These are phyloP conservation scores for Cathartes aura DNA, from an alignment of 2,113 vertebrate genomes.

Conservation along the genomic window DNA sequence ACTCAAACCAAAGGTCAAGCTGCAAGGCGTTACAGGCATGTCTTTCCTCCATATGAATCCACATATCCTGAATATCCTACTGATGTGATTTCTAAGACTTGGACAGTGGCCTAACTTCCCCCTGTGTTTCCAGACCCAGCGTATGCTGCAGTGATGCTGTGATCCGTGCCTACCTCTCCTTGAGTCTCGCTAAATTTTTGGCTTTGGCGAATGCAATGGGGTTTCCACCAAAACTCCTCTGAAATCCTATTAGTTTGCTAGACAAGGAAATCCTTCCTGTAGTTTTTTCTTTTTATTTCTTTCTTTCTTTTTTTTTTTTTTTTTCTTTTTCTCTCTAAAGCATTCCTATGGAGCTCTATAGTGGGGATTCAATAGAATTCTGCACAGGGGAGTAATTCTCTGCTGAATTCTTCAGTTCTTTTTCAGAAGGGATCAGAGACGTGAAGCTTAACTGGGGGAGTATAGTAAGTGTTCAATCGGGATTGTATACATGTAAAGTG, in stretches of 20 bases:
- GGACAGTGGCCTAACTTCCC: background rate
- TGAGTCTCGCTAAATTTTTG: background rate
- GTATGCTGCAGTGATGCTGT: background rate
- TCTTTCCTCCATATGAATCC: background rate
- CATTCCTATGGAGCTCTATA: background rate
- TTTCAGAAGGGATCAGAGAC: conserved; percentile 10
- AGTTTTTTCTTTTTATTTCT: fast-evolving
- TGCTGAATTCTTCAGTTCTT: background rate
- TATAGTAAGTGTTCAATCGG: background rate
- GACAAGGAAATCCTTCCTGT: background rate
- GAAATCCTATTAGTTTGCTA: background rate
- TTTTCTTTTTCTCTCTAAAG: background rate
- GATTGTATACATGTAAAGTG: background rate
- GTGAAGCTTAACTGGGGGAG: background rate
- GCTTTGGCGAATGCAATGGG: background rate
- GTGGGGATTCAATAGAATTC: background rate
- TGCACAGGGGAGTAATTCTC: background rate
- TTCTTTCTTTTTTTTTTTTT: fast-evolving
- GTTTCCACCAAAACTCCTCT: background rate
- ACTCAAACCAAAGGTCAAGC: conserved; percentile 5
- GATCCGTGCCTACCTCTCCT: background rate
- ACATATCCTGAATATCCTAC: background rate
- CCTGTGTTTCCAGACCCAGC: background rate
- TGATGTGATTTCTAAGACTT: background rate
- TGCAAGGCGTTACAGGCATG: background rate